Conservation (phyloP, 2,888 invertebrate species). For the Calliscelio sp. region DNA sequence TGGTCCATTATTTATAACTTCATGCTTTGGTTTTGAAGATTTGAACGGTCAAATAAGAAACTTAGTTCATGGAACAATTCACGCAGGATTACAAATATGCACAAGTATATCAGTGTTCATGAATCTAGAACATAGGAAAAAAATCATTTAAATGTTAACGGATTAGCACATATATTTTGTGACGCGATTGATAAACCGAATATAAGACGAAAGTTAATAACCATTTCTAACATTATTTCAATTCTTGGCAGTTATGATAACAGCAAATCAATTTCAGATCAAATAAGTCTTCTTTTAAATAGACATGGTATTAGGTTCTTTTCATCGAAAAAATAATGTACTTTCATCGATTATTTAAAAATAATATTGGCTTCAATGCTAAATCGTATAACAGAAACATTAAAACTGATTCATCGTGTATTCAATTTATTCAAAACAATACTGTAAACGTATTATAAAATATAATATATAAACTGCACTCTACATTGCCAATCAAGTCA, state of each 20-base stretch:
- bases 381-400: background rate
- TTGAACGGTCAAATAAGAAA: constrained; percentile 12
- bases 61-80: too few species aligned
- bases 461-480: too few species aligned
- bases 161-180: background rate
- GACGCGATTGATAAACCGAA: background rate
- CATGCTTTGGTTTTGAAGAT: constrained; percentile 2
- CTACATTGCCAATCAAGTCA: too few species aligned
- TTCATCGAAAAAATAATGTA: background rate
- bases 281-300: background rate
- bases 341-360: background rate
- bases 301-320: background rate
- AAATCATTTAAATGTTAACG: background rate
- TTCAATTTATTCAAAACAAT: too few species aligned
- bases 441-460: too few species aligned
- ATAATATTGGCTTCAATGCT: background rate
- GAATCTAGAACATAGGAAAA: background rate
- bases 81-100: background rate
- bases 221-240: background rate
- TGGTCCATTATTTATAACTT: background rate
- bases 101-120: background rate
- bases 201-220: background rate
- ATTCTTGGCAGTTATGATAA: background rate
- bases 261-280: background rate
- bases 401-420: background rate